A percentile compares a stretch with the other conserved stretches of the same genome.
These are phyloP conservation scores for Porites australiensis DNA, from an alignment of 64 coral and sea anemone genomes.

Conservation along the genomic window DNA sequence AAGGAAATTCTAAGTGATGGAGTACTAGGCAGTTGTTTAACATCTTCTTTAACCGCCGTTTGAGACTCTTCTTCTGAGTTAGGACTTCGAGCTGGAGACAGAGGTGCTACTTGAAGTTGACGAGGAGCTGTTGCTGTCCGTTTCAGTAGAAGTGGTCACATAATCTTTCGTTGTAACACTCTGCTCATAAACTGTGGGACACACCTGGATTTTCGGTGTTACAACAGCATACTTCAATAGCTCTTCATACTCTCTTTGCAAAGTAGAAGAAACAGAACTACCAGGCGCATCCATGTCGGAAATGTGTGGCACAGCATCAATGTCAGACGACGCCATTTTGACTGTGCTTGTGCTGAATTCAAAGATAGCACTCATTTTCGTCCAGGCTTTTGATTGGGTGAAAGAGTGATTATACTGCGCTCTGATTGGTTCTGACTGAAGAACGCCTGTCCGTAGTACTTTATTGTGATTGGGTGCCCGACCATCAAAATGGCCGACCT, in stretches of 20 bases:
- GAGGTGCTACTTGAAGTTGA: conserved; percentile 39
- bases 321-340: conserved; percentile 78
- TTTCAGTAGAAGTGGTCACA: conserved; percentile 25
- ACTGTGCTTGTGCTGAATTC: background rate
- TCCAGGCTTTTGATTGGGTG: conserved; percentile 11
- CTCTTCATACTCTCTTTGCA: conserved; percentile 98
- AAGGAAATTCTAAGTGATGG: conserved; percentile 71
- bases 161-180: conserved; percentile 20
- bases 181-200: conserved; percentile 68
- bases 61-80: conserved; percentile 68
- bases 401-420: too few relatives aligned
- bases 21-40: conserved; percentile 73
- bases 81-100: conserved; percentile 44
- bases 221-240: conserved; percentile 97
- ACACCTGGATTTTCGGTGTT: conserved; percentile 83
- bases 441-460: too few relatives aligned
- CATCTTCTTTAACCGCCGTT: conserved; percentile 63
- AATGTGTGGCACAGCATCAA: conserved; percentile 78
- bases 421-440: background rate
- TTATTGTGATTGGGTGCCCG: background rate
- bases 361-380: conserved; percentile 35
- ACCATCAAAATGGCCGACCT: too few relatives aligned
- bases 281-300: conserved; percentile 93
- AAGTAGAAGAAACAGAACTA: conserved; percentile 95
- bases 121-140: conserved; percentile 20